Base-by-base conservation (phyloP, 1,140 invertebrate genomes). In the Ips nitidus region DNA sequence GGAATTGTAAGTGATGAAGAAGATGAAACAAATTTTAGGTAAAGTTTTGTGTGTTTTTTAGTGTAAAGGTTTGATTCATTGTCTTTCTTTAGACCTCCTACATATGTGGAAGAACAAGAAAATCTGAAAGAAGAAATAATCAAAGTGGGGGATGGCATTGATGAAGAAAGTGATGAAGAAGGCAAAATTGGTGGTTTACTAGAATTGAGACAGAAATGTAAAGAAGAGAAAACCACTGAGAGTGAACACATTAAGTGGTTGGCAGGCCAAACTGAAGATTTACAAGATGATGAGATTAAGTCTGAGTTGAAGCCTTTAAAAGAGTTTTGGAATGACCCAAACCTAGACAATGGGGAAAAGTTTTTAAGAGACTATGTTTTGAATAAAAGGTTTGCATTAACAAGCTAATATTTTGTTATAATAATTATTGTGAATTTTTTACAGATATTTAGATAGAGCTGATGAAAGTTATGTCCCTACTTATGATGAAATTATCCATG, bases 361-460 rank as follows among this genome's bases (percentile, higher is more conserved):
- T 98, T 97, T 81, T 82, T 99, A 1, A 86, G 91, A 56, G 95
- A 98, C 83, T 98, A 94, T 78, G 89, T 99, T 76, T 82, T 98
- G 8, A 94, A 98, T 78, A 94, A 95, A 81, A 88, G 86, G 81
- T 92, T 50, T 76, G 50, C 57, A 37, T 61, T 61, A 4, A 4
- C n/a, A 59, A 7, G 1, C 36, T 59, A 38, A 41, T 7, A 41
- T 39, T 39, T 59, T 59, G 39, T 59, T 1, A 1, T 59, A 2
- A 59, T 47, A 2, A 5, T 55, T 38, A 37, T 45, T 45, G 2
- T 39, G 47, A 45, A 62, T 43, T 66, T 41, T 65, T 22, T 69
- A 43, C 63, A 79, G 78, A 72, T 79, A 75, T 72, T 72, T 78
- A 58, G 88, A 90, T 1, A 84, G 85, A 47, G 86, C 88, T 36